These are phyloP conservation scores for Petroica traversi DNA, from an alignment of 2,113 vertebrate genomes.

Conservation along the genomic window DNA sequence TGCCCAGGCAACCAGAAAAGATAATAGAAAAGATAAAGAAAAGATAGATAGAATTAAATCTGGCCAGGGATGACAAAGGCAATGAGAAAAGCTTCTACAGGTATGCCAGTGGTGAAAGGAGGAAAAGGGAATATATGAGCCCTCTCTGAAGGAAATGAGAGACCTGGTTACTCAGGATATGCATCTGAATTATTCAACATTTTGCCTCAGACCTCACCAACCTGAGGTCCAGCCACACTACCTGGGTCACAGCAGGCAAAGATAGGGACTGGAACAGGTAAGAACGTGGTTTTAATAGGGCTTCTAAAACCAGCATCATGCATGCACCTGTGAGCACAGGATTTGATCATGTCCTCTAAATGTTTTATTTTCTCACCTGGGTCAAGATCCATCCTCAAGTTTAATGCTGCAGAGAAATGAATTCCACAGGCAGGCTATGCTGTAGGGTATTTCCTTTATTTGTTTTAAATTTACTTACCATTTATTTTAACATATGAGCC, in stretches of 20 bases:
- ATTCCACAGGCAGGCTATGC: not conserved
- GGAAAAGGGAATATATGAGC: not conserved
- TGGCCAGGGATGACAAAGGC: not conserved
- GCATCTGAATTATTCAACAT: not conserved
- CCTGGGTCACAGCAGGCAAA: not conserved
- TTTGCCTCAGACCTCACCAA: not conserved
- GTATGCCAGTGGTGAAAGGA: not conserved
- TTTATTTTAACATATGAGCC: slow-evolving; percentile 56
- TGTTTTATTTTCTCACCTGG: not conserved
- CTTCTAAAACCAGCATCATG: not conserved
- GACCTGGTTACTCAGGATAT: not conserved
- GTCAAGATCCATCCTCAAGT: not conserved
- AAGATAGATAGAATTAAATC: not conserved
- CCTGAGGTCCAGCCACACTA: not conserved
- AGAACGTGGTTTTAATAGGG: not conserved
- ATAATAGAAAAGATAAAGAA: not conserved
- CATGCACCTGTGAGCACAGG: not conserved
- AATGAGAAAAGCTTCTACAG: not conserved
- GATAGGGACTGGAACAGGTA: not conserved
- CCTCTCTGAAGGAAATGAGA: not conserved
- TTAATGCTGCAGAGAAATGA: not conserved
- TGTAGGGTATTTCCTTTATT: slow-evolving; percentile 39
- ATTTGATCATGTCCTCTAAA: not conserved
- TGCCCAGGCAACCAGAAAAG: no score
- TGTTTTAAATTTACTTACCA: slow-evolving; percentile 58